Evolutionary conservation across 2,797 vertebrate genomes (phyloP).

Genomic region (Cheirogaleus major): DNA sequence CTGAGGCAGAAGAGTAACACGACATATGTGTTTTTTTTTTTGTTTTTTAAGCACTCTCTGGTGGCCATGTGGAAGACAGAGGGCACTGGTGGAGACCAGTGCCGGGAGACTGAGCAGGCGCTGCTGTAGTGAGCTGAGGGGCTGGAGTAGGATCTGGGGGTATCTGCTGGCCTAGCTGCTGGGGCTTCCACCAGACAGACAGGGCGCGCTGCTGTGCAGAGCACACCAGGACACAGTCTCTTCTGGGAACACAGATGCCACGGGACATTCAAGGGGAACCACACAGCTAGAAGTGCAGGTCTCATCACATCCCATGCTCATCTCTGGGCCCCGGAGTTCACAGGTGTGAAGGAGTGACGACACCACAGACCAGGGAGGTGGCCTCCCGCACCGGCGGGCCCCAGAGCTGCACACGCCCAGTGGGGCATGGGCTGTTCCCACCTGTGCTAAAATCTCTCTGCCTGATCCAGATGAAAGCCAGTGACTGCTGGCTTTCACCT

Average conservation of each 20-base stretch:
- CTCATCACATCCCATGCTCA: neutral
- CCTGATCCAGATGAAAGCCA: neutral
- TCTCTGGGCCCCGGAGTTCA: neutral
- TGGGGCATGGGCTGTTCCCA: neutral
- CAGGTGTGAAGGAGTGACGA: neutral
- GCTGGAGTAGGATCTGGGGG: neutral
- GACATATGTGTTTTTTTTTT: neutral
- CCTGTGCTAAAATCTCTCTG: neutral
- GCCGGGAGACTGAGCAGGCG: neutral
- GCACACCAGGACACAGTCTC: rapidly evolving
- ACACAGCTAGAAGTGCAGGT: neutral
- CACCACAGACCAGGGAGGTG: neutral
- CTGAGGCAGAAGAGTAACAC: neutral
- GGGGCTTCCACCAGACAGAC: neutral
- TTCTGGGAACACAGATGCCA: neutral
- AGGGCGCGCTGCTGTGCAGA: neutral
- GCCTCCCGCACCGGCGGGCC: neutral
- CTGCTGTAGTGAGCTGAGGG: neutral
- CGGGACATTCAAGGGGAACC: neutral
- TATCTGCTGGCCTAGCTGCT: neutral
- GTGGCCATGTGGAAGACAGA: neutral
- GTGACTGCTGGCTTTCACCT: neutral
- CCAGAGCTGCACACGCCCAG: rapidly evolving
- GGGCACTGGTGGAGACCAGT: neutral
- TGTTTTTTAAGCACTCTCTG: neutral